A percentile compares a stretch with the other conserved stretches of the same genome.
Conservation (phyloP, 2,888 invertebrate genomes). For the Aphodius sticticus region DNA sequence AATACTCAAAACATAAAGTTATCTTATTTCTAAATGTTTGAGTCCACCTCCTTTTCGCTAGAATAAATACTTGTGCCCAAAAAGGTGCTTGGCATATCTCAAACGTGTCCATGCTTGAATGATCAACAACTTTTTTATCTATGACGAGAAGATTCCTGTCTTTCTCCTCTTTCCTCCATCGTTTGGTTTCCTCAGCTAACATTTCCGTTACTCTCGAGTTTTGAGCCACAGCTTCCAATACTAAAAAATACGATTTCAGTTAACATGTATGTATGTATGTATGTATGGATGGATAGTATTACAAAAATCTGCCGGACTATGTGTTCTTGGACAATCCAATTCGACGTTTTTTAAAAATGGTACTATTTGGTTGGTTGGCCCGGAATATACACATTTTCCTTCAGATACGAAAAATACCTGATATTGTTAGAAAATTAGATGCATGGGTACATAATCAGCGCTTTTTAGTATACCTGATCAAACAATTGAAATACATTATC, state of each 20-base stretch:
- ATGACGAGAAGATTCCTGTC: background rate
- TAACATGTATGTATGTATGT: too few species aligned
- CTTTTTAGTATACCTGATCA: conserved; percentile 64
- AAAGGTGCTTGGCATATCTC: conserved; percentile 20
- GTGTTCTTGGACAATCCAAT: background rate
- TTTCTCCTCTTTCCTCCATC: background rate
- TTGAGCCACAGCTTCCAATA: background rate
- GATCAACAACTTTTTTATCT: conserved; percentile 31
- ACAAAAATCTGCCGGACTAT: conserved; percentile 15
- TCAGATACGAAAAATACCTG: background rate
- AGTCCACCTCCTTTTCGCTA: conserved; percentile 23
- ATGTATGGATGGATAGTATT: background rate
- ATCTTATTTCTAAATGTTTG: conserved; percentile 31
- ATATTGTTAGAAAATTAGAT: background rate
- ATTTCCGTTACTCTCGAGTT: background rate
- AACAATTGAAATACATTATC: conserved; percentile 80
- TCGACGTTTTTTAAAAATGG: conserved; percentile 7
- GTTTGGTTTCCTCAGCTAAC: conserved; percentile 5
- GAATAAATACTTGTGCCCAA: conserved; percentile 30
- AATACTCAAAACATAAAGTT: conserved; percentile 27
- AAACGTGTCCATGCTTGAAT: conserved; percentile 45
- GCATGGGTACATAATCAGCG: background rate
- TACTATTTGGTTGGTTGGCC: conserved; percentile 5
- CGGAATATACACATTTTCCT: conserved; percentile 8
- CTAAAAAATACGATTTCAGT: conserved; percentile 43